Base-by-base conservation (phyloP, 2,113 vertebrate species). In the Pachypanchax playfairii region DNA sequence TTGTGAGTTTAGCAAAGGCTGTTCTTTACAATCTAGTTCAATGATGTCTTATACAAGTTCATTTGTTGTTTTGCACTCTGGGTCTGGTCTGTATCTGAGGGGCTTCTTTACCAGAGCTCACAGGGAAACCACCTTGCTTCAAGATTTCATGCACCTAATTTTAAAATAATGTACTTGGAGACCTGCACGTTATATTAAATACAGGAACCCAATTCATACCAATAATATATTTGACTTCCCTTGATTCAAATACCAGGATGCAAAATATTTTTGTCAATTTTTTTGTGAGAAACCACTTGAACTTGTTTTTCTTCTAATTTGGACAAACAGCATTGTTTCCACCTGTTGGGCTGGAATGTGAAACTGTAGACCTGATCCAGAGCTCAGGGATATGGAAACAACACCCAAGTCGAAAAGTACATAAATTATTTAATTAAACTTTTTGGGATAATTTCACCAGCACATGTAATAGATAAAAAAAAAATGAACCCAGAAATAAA, bases 391-490 rank as follows among this genome's bases (percentile, higher is more conserved):
- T n/a, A n/a, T n/a, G n/a, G n/a, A 11, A 11, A 33, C 31, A 33
- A 33, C 12, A 11, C 12, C 12, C 8, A 33, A 33, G 8, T 8
- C 31, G 8, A 10, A 21, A 15, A 26, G 1, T 35, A 17, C 22
- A 20, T 5, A 26, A 2, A 57, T 66, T 26, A 5, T 25, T 50
- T 24, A 13, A 50, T 28, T 31, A 36, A 15, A 68, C 0, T 42
- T 20, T 2, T 58, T 33, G 2, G 20, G 3, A 21, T 29, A 12
- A 2, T 35, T n/a, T 11, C 29, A 68, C 3, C 21, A 31, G 57
- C 49, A 75, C 54, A 61, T 35, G 42, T 72, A 38, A 47, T 13
- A 68, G 25, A 53, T 13, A 70, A 29, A 53, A 65, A 70, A 29
- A 53, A 65, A 33, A 71, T 55, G 35, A 26, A 26, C 35, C 39